phyloP scores from a whole-genome alignment of 2,888 invertebrate genomes.

The Epinotia demarniana region DNA sequence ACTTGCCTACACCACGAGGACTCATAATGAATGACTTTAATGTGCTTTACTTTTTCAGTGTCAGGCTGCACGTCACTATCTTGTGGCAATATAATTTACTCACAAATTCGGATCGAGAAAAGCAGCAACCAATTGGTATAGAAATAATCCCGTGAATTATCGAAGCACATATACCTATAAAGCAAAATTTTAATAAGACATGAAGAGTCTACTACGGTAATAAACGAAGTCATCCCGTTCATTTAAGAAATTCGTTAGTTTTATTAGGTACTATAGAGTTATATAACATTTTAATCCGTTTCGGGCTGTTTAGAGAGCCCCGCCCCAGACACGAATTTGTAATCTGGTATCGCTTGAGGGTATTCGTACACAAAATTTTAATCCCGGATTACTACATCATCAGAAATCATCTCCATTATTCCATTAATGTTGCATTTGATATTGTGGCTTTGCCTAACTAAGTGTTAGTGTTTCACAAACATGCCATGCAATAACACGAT shows the following conservation, averaged over 20 bases:
- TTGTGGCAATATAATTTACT: background rate
- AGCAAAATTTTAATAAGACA: background rate
- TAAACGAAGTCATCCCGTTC: background rate
- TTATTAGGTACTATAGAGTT: background rate
- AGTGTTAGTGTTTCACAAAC: too few species aligned
- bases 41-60: constrained; percentile 29
- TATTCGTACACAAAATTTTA: constrained; percentile 9
- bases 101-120: background rate
- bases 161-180: background rate
- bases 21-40: constrained; percentile 34
- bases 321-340: constrained; percentile 1
- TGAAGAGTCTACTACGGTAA: background rate
- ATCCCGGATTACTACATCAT: constrained; percentile 9
- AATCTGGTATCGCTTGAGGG: background rate
- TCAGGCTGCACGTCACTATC: background rate
- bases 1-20: constrained; percentile 13
- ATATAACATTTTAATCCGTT: background rate
- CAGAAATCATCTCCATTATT: constrained; percentile 13
- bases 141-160: background rate
- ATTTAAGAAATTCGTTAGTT: background rate
- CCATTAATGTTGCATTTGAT: background rate
- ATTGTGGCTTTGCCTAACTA: too few species aligned
- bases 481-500: too few species aligned
- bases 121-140: background rate
- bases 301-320: background rate